phyloP scores from a whole-genome alignment of 2,888 invertebrate species.

The Caradrina kadenii region DNA sequence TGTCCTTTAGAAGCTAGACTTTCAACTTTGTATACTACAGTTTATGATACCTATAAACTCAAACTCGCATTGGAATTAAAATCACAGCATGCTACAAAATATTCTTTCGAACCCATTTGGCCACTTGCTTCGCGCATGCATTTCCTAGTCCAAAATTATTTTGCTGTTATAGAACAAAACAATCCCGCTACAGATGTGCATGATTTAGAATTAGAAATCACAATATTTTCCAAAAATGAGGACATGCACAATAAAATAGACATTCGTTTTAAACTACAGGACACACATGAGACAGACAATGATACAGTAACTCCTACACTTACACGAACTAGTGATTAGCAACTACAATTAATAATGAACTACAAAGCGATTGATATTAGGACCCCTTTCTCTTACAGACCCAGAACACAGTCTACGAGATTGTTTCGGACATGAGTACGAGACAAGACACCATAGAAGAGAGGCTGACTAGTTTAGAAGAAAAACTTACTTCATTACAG shows the following conservation, averaged over 20 bases:
- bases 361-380: slow-evolving; percentile 90
- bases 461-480: slow-evolving; percentile 97
- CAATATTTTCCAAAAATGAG: slow-evolving; percentile 51
- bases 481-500: slow-evolving; percentile 96
- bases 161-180: slow-evolving; percentile 27
- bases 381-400: slow-evolving; percentile 94
- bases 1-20: slow-evolving; percentile 21
- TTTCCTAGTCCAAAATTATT: slow-evolving; percentile 46
- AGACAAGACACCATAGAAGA: slow-evolving; percentile 98
- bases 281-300: slow-evolving; percentile 61
- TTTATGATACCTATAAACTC: background rate
- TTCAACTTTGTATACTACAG: background rate
- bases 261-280: slow-evolving; percentile 49
- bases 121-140: slow-evolving; percentile 74
- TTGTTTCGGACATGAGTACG: slow-evolving; percentile 99
- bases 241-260: slow-evolving; percentile 53
- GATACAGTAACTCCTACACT: slow-evolving; percentile 67
- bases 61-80: slow-evolving; percentile 19
- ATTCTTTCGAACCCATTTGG: slow-evolving; percentile 59
- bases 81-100: slow-evolving; percentile 57
- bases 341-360: slow-evolving; percentile 82
- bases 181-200: slow-evolving; percentile 50
- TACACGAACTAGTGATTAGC: slow-evolving; percentile 75
- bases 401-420: slow-evolving; percentile 99
- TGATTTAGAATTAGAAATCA: slow-evolving; percentile 58